These are phyloP conservation scores for Polyergus mexicanus DNA, from an alignment of 1,140 invertebrate species.

Conservation along the genomic window DNA sequence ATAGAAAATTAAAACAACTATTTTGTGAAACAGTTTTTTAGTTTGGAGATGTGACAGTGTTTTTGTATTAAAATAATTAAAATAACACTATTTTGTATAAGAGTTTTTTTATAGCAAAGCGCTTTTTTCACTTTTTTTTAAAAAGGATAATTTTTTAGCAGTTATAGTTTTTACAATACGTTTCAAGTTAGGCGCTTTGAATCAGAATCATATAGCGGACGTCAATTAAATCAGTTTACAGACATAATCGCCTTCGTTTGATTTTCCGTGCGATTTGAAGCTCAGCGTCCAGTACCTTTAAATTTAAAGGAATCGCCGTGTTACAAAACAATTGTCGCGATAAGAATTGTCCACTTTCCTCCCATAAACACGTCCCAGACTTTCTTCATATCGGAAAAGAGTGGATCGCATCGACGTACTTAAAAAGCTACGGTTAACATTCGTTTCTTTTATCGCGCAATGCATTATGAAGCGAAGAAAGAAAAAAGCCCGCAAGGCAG, in stretches of 20 bases:
- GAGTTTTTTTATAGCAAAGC: too few relatives aligned
- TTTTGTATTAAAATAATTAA: too few relatives aligned
- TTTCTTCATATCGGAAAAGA: constrained; percentile 9
- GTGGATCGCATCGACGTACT: constrained; percentile 25
- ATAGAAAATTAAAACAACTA: too few relatives aligned
- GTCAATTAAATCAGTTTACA: constrained; percentile 51
- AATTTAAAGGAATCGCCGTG: constrained; percentile 34
- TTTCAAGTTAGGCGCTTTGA: background rate
- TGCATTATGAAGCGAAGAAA: constrained; percentile 69
- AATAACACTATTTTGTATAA: too few relatives aligned
- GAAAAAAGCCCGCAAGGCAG: constrained; percentile 41
- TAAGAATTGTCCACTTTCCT: constrained; percentile 19
- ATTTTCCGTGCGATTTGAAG: background rate
- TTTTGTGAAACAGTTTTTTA: too few relatives aligned
- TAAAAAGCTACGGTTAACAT: constrained; percentile 64
- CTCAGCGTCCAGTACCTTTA: background rate
- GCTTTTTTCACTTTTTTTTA: too few relatives aligned
- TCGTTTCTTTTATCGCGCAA: constrained; percentile 74
- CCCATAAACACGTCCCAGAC: constrained; percentile 16
- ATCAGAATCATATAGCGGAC: background rate
- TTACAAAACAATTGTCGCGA: constrained; percentile 21
- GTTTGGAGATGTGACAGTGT: too few relatives aligned
- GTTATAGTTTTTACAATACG: constrained; percentile 23
- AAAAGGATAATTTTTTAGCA: too few relatives aligned
- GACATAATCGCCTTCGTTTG: background rate